phyloP scores from a whole-genome alignment of 2,113 vertebrate species.

The Platichthys flesus region DNA sequence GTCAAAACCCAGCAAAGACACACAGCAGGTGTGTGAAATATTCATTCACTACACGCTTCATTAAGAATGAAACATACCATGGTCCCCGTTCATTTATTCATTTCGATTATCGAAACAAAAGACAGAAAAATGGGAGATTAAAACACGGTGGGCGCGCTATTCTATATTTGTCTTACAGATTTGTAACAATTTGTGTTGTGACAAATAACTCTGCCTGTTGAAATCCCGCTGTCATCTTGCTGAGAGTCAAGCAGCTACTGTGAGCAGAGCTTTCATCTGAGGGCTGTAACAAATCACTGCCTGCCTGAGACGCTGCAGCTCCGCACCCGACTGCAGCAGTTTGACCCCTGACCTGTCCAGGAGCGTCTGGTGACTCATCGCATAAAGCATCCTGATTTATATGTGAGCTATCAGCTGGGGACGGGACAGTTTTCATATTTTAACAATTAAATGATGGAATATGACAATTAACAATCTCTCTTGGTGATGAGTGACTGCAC shows the following conservation, averaged over 20 bases:
- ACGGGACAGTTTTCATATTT: constrained; percentile 63
- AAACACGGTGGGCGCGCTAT: constrained; percentile 76
- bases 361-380: constrained; percentile 47
- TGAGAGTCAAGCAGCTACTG: constrained; percentile 65
- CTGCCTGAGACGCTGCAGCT: constrained; percentile 51
- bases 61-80: constrained; percentile 83
- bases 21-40: constrained; percentile 85
- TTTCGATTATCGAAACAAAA: constrained; percentile 85
- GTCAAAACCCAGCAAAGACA: constrained; percentile 80
- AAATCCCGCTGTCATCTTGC: constrained; percentile 79
- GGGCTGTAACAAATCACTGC: constrained; percentile 72
- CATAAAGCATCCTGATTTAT: constrained; percentile 47
- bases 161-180: constrained; percentile 82
- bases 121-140: constrained; percentile 80
- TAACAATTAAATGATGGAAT: constrained; percentile 51
- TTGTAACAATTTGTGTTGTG: constrained; percentile 86
- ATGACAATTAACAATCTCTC: constrained; percentile 68
- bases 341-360: constrained; percentile 72
- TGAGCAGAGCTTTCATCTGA: constrained; percentile 56
- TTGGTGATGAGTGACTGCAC: constrained; percentile 39
- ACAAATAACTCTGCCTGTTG: constrained; percentile 79
- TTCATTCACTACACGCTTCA: constrained; percentile 84
- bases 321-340: constrained; percentile 44
- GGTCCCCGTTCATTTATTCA: constrained; percentile 81
- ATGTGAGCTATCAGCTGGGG: constrained; percentile 32